Evolutionary conservation across 2,888 invertebrate genomes (phyloP).

Genomic region (Deilephila elpenor): DNA sequence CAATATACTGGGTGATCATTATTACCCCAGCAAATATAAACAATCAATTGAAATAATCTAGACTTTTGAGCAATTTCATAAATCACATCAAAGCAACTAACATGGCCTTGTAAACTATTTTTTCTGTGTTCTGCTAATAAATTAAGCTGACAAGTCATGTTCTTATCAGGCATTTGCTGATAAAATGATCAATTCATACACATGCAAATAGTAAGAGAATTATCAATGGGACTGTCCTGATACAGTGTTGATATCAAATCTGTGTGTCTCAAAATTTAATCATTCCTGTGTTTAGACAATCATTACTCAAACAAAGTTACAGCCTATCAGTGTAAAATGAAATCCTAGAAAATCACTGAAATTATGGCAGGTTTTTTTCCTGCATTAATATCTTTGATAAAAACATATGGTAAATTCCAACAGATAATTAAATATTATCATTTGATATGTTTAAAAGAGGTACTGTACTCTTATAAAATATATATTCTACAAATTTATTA

Average conservation of each 20-base stretch:
- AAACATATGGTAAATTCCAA: too few species aligned
- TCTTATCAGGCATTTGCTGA: constrained; percentile 38
- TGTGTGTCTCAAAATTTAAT: constrained; percentile 29
- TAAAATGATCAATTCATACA: constrained; percentile 35
- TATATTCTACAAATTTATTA: too few species aligned
- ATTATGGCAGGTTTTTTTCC: constrained; percentile 1
- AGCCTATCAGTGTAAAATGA: constrained; percentile 26
- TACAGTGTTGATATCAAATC: constrained; percentile 43
- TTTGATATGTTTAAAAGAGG: too few species aligned
- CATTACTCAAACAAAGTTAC: constrained; percentile 29
- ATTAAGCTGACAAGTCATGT: not conserved
- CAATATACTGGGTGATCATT: too few species aligned
- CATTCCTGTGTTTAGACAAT: constrained; percentile 22
- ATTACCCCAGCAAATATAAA: not conserved
- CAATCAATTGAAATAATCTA: not conserved
- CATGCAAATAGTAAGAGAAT: constrained; percentile 22
- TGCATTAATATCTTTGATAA: too few species aligned
- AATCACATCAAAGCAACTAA: not conserved
- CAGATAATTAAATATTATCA: too few species aligned
- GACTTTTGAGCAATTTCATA: too few species aligned
- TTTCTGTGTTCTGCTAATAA: not conserved
- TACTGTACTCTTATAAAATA: too few species aligned
- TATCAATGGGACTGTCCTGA: constrained; percentile 39
- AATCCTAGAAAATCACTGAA: constrained; percentile 25
- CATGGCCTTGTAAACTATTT: not conserved